phyloP scores from a whole-genome alignment of 2,797 vertebrate genomes.

The Decapterus maruadsi region DNA sequence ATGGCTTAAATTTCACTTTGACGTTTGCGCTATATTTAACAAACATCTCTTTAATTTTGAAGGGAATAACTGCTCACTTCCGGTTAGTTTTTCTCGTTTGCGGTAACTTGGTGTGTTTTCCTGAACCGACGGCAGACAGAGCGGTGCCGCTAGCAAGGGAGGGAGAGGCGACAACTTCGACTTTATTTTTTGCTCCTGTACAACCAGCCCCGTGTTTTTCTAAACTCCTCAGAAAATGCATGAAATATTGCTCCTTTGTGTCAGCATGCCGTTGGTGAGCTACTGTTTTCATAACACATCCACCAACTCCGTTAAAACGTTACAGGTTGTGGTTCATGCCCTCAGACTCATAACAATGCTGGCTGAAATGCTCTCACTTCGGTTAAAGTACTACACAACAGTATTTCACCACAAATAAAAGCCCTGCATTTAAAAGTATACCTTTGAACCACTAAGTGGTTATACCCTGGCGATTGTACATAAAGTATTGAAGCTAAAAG shows the following conservation, averaged over 20 bases:
- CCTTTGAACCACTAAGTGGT: too few relatives aligned
- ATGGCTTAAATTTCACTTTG: neutral
- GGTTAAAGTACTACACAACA: neutral
- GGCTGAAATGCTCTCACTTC: neutral
- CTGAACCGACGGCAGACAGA: slow-evolving; percentile 53
- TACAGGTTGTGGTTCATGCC: slow-evolving; percentile 11
- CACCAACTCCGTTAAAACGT: neutral
- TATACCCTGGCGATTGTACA: neutral
- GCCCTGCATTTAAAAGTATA: neutral
- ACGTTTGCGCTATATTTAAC: too few relatives aligned
- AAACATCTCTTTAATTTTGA: slow-evolving; percentile 29
- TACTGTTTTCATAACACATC: neutral
- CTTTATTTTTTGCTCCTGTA: neutral
- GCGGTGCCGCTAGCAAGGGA: slow-evolving; percentile 69
- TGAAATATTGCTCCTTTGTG: fast-evolving
- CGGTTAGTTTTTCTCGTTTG: neutral
- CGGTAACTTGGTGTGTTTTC: slow-evolving; percentile 25
- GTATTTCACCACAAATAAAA: neutral
- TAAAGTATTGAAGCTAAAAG: neutral
- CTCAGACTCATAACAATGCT: slow-evolving; percentile 10
- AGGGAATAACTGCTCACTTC: neutral
- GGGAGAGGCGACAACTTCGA: slow-evolving; percentile 1
- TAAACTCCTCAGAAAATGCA: neutral
- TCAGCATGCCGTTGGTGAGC: neutral
- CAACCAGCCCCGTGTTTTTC: neutral